phyloP scores from a whole-genome alignment of 2,113 vertebrate genomes.

The Cynopterus brachyotis region DNA sequence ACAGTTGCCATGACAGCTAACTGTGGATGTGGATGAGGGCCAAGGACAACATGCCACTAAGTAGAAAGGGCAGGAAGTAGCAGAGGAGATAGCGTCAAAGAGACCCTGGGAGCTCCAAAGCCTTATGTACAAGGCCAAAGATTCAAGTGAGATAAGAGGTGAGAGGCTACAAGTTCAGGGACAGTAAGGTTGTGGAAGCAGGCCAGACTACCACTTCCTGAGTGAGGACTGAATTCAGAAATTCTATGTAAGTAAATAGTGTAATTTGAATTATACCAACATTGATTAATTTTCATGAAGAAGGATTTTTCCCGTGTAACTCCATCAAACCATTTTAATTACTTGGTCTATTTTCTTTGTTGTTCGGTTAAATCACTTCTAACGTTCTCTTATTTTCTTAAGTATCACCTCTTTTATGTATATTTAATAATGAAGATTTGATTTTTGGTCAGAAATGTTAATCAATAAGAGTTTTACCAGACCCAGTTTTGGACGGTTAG shows the following conservation, averaged over 20 bases:
- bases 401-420: neutral
- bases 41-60: neutral
- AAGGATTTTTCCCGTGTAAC: constrained; percentile 6
- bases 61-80: neutral
- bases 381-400: neutral
- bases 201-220: neutral
- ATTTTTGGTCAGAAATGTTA: neutral
- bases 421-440: constrained; percentile 1
- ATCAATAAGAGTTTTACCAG: neutral
- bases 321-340: neutral
- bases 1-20: neutral
- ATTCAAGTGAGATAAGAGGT: too few species aligned
- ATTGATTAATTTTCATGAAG: neutral
- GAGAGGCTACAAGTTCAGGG: neutral
- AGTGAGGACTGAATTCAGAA: neutral
- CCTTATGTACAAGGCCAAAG: fast-evolving
- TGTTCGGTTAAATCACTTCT: neutral
- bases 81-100: neutral
- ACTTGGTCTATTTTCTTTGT: neutral
- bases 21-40: neutral
- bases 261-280: constrained; percentile 16
- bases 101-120: neutral
- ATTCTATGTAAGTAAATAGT: neutral
- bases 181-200: neutral
- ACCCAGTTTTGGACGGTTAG: neutral